These are phyloP conservation scores for Sylvia borin DNA, from an alignment of 2,797 vertebrate species.

Conservation along the genomic window DNA sequence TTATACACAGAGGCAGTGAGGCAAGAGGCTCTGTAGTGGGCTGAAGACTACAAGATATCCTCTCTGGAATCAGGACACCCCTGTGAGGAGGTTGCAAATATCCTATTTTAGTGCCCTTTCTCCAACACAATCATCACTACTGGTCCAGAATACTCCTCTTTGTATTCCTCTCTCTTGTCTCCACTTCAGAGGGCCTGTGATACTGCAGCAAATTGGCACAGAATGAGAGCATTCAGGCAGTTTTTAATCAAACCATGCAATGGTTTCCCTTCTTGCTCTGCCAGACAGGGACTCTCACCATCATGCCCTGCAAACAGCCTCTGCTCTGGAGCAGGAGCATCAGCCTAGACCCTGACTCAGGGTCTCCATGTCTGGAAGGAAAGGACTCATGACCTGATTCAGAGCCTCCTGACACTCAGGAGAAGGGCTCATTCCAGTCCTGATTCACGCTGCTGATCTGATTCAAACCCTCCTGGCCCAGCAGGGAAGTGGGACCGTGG, in stretches of 20 bases:
- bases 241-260: neutral
- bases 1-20: neutral
- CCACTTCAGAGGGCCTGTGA: neutral
- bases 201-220: neutral
- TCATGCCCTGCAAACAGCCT: neutral
- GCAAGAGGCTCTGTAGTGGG: neutral
- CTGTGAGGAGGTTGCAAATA: neutral
- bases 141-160: neutral
- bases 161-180: neutral
- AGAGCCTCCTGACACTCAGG: constrained; percentile 34
- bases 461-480: constrained; percentile 19
- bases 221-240: neutral
- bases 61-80: neutral
- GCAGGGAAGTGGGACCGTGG: neutral
- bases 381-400: constrained; percentile 38
- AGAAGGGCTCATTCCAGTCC: neutral
- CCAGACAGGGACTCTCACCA: neutral
- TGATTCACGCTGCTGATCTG: neutral
- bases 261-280: neutral
- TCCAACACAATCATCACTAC: neutral
- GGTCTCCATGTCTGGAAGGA: neutral
- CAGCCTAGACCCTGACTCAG: constrained; percentile 26
- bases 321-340: neutral
- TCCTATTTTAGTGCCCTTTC: neutral
- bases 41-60: neutral